Conservation (phyloP, 1,140 invertebrate species). For the Calephelis nemesis region DNA sequence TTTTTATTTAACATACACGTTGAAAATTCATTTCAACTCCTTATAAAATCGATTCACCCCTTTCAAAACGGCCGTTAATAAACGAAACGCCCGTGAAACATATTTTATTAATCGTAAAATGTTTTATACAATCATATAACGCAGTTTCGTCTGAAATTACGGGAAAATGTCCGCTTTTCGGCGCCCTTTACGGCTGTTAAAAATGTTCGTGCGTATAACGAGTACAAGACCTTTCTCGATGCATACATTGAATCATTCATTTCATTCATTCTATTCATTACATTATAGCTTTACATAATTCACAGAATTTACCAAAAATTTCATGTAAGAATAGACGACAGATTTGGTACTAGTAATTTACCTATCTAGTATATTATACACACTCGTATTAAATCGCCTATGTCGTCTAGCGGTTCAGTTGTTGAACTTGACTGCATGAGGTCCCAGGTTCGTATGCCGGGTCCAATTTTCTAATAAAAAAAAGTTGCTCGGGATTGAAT, state of each 20-base stretch:
- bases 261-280: neutral
- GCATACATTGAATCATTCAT: neutral
- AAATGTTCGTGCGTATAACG: constrained; percentile 31
- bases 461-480: no score
- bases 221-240: neutral
- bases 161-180: constrained; percentile 47
- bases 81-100: constrained; percentile 9
- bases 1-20: no score
- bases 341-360: no score
- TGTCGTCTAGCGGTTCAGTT: no score
- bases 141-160: constrained; percentile 48
- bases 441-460: no score
- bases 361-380: no score
- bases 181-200: constrained; percentile 43
- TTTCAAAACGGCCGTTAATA: constrained; percentile 6
- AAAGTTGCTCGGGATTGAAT: no score
- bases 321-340: no score
- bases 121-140: constrained; percentile 49
- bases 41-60: constrained; percentile 16
- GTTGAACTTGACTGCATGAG: no score
- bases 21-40: no score
- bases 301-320: no score
- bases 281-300: neutral
- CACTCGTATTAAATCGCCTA: no score
- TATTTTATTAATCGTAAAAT: constrained; percentile 38